Percentiles rank a stretch among this genome's conserved stretches.
These are phyloP conservation scores for Caenorhabditis uteleia DNA, from an alignment of 2,888 invertebrate genomes.

Conservation along the genomic window DNA sequence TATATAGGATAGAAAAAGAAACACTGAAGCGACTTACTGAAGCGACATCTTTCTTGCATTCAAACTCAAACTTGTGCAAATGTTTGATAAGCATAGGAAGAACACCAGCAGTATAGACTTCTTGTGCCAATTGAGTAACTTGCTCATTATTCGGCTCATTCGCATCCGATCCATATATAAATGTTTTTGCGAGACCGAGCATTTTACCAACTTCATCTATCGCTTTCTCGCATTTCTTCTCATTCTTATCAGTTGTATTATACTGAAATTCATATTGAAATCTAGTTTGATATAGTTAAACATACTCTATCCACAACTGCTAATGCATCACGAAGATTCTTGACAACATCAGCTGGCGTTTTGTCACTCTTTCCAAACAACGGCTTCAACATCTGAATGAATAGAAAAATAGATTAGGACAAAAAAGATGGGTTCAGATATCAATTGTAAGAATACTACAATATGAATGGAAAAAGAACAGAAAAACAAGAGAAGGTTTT, in stretches of 20 bases:
- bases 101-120: slow-evolving; percentile 95
- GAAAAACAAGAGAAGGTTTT: background rate
- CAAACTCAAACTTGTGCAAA: slow-evolving; percentile 79
- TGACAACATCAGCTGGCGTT: slow-evolving; percentile 90
- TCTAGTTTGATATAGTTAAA: background rate
- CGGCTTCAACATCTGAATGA: slow-evolving; percentile 32
- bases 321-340: slow-evolving; percentile 87
- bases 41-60: slow-evolving; percentile 98
- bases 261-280: slow-evolving; percentile 8
- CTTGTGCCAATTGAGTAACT: slow-evolving; percentile 85
- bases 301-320: slow-evolving; percentile 82
- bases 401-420: background rate
- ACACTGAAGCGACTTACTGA: slow-evolving; percentile 74
- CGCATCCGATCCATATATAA: slow-evolving; percentile 96
- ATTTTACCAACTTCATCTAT: slow-evolving; percentile 92
- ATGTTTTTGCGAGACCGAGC: slow-evolving; percentile 83
- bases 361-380: slow-evolving; percentile 41
- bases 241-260: slow-evolving; percentile 71
- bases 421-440: too few relatives aligned
- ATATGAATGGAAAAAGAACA: background rate
- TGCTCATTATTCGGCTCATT: slow-evolving; percentile 88
- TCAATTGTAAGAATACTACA: too few relatives aligned
- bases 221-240: slow-evolving; percentile 92
- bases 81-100: slow-evolving; percentile 88
- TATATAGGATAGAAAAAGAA: background rate